Evolutionary conservation across 2,113 vertebrate species (phyloP), one percentile per base, ranked within the genome.

Genomic region (Neomonachus schauinslandi): DNA sequence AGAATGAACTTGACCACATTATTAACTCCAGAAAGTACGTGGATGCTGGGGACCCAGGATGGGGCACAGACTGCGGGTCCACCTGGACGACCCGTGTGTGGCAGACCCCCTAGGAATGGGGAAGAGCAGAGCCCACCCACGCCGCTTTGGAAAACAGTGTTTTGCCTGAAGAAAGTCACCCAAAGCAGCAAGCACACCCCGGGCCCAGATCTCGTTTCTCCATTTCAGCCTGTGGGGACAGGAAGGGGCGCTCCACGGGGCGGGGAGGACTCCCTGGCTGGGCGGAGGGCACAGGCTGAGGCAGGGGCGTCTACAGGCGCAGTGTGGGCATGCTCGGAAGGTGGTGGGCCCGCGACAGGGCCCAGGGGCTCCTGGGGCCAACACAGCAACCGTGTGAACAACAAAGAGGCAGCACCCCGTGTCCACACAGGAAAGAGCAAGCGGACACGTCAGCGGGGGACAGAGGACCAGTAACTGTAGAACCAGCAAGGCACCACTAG

Each of bases 261-360:
- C 33, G 7, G 69, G 0, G 21, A 13, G 69, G 21, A 12, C 21
- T 22, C 69, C 36, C 0, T 7, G 5, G n/a, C 69, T 4, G 19
- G 19, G 19, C 8, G 1, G 9, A 36, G 36, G 69, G 69, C 1
- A 5, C 16, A 1, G 36, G 36, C 18, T 21, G 19, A 4, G 19
- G 63, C 28, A 15, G 33, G 15, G 65, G 15, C 7, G 55, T 57
- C 5, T 21, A 7, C 55, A 57, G 19, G 55, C 5, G 18, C 19
- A 33, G 63, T 1, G 28, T 16, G 28, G 28, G 14, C 15, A 14
- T 65, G 63, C 28, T 15, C 1, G 31, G 63, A 65, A 31, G 14
- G 31, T 1, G 4, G 63, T 14, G 2, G 22, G 71, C 39, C 22
- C 2, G 1, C 5, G 7, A 14, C 14, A 51, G 2, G 51, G 51